phyloP scores from a whole-genome alignment of 2,888 invertebrate species.

The Leptodirus hochenwartii region DNA sequence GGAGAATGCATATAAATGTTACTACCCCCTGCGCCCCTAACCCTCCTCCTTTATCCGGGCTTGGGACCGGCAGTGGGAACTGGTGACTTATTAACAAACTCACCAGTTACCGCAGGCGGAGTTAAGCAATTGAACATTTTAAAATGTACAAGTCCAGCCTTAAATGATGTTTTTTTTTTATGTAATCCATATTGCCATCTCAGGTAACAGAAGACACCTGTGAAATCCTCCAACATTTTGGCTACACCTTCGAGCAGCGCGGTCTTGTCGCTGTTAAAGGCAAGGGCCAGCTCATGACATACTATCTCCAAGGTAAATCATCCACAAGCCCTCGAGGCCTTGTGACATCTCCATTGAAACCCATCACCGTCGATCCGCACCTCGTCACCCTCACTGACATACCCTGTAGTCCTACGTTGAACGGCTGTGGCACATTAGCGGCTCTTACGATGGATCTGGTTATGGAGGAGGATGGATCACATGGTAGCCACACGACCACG shows the following conservation, averaged over 20 bases:
- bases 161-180: too few species aligned
- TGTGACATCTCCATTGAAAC: conserved; percentile 24
- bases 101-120: too few species aligned
- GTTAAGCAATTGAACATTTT: too few species aligned
- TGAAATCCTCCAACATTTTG: conserved; percentile 71
- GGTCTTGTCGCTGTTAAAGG: conserved; percentile 93
- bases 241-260: conserved; percentile 84
- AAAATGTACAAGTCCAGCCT: too few species aligned
- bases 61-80: too few species aligned
- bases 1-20: background rate
- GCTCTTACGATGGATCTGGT: conserved; percentile 27
- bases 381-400: conserved; percentile 8
- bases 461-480: conserved; percentile 27
- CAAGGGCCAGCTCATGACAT: conserved; percentile 91
- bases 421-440: too few species aligned
- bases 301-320: conserved; percentile 57
- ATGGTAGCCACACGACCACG: conserved; percentile 23
- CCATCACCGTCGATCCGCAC: conserved; percentile 14
- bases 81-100: too few species aligned
- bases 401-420: background rate
- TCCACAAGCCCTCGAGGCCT: conserved; percentile 10
- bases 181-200: too few species aligned
- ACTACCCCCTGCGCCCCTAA: background rate
- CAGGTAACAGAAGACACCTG: conserved; percentile 93
- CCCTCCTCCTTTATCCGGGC: conserved; percentile 2